Conservation (phyloP, 2,113 vertebrate species). For the Meriones unguiculatus region DNA sequence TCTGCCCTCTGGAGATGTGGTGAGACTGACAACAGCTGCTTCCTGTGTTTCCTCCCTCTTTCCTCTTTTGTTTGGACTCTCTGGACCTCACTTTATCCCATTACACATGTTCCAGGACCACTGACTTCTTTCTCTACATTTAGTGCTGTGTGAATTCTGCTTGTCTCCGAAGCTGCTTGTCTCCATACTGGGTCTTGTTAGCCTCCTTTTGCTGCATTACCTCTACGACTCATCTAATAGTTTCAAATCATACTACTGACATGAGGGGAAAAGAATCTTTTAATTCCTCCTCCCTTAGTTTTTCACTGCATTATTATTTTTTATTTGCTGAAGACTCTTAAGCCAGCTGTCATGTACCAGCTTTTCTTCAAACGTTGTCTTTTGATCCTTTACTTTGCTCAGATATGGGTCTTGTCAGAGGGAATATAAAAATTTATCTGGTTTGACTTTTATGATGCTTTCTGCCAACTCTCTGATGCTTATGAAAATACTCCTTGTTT, state of each 20-base stretch:
- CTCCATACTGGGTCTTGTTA: not conserved
- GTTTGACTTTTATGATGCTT: not conserved
- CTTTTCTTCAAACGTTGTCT: not conserved
- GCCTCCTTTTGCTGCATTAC: not conserved
- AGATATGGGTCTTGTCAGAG: not conserved
- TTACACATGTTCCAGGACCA: not conserved
- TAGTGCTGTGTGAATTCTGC: not conserved
- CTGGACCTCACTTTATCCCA: not conserved
- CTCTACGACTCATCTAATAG: not conserved
- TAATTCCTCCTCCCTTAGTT: not conserved
- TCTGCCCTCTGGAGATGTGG: not conserved
- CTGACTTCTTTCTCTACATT: not conserved
- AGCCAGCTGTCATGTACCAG: not conserved
- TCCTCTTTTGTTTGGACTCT: not conserved
- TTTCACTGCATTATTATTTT: not conserved
- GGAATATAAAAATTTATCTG: not conserved
- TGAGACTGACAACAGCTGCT: not conserved
- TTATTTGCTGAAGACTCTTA: not conserved
- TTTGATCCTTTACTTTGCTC: not conserved
- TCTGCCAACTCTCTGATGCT: not conserved
- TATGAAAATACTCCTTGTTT: constrained; percentile 7
- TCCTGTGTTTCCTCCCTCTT: not conserved
- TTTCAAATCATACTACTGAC: not conserved
- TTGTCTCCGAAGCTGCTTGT: not conserved
- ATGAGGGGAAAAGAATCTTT: not conserved